Base-by-base conservation (phyloP, 2,888 invertebrate genomes). In the Mythimna loreyi region DNA sequence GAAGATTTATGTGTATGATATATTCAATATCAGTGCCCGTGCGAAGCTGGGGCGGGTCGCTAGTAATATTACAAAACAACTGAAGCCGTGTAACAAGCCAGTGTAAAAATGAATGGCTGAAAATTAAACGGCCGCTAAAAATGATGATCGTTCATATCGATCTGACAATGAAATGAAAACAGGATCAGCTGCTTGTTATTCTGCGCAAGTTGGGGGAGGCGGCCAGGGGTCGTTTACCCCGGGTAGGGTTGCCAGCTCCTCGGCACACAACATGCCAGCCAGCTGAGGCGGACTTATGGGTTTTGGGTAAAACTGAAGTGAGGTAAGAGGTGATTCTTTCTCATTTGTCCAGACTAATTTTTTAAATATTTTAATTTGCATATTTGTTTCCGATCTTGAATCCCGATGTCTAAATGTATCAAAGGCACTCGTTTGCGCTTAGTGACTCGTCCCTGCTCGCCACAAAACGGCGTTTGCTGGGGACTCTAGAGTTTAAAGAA, bases 161-260 rank as follows among this genome's bases (percentile, higher is more conserved):
- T 80, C 70, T 75, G 76, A 75, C 69, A 68, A 43, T 58, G 43
- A 59, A 77, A 69, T 64, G 61, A 58, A 58, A 60, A 68, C 36
- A 62, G 69, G 21, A 80, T 80, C 77, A 80, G 70, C 65, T 69
- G 77, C 52, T 80, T 80, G 70, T 60, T 80, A 78, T 78, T 78
- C 77, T 63, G 77, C 65, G 81, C 77, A 78, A 75, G 65, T 36
- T 25, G 21, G 33, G 62, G 66, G 75, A 59, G 81, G 6, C 43
- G 43, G 13, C 30, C 45, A 33, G 76, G 63, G 77, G 80, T 80
- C 77, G 77, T 80, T 76, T 57, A 77, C 77, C 76, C 65, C 65
- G 13, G 30, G 60, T 62, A 55, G 55, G 55, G 55, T 33, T 55
- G 55, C 33, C 55, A 55, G 13, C 21, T 13, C 13, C 21, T 7